Conservation (phyloP, 2,797 vertebrate species). For the Amazona ochrocephala region DNA sequence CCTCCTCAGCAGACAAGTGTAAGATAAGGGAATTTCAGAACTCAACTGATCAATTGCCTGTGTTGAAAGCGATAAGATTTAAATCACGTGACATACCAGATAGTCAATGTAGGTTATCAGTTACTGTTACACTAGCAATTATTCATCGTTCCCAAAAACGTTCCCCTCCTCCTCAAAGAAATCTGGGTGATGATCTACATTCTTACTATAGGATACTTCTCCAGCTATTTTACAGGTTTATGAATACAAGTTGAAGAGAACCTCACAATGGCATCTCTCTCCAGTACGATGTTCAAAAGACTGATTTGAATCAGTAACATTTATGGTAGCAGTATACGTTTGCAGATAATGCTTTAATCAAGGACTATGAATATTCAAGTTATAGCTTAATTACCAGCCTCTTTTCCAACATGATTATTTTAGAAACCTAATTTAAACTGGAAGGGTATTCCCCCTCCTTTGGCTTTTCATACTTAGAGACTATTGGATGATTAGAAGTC, state of each 20-base stretch:
- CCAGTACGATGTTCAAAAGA: neutral
- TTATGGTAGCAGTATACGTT: neutral
- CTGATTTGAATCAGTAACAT: neutral
- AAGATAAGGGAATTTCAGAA: slow-evolving; percentile 54
- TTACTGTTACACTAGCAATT: slow-evolving; percentile 55
- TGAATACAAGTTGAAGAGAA: neutral
- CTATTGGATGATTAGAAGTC: neutral
- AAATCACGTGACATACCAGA: slow-evolving; percentile 32
- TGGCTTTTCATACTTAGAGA: neutral
- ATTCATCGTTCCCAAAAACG: slow-evolving; percentile 47
- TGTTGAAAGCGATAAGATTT: slow-evolving; percentile 57
- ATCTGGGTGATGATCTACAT: neutral
- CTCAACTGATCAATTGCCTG: slow-evolving; percentile 52
- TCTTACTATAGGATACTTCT: neutral
- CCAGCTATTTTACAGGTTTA: neutral
- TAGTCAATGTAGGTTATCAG: slow-evolving; percentile 69
- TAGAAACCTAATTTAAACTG: neutral
- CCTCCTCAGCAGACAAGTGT: slow-evolving; percentile 21
- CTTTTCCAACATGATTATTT: neutral
- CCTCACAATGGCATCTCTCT: neutral
- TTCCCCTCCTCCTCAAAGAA: neutral
- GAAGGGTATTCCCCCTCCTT: neutral
- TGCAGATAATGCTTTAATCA: neutral
- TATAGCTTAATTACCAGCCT: neutral
- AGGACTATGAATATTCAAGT: neutral